Evolutionary conservation across 2,113 vertebrate species (phyloP), one percentile per base, ranked within the genome.

Genomic region (Odocoileus hemionus): DNA sequence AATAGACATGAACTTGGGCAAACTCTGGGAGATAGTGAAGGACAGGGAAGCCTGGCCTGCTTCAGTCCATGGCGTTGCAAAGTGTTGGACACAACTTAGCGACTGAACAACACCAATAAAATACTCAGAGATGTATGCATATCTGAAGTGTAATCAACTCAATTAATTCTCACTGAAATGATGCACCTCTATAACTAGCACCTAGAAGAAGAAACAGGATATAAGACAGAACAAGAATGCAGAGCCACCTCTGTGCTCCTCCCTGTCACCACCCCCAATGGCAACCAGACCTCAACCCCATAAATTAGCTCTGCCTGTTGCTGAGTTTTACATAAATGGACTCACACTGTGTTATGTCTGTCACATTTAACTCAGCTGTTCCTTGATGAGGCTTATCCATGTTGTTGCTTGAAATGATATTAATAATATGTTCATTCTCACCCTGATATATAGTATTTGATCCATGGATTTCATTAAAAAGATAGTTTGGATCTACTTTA

Each of bases 141-240:
- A 39, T 54, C 23, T 2, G 58, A 70, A 86, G 3, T 25, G 15
- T 45, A 14, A 80, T 52, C 74, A 57, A 11, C 25, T 64, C 47
- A 91, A n/a, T 60, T 91, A 58, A 89, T 57, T 60, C 70, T 57
- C 50, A 39, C 50, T 43, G 3, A 67, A 89, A 83, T 45, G 86
- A 50, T 36, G 50, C 8, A 25, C 14, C 10, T 39, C 7, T 83
- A n/a, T 33, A 50, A 96, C 4, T 11, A 94, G 80, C 28, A 36
- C 11, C 55, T 89, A 7, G 10, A 64, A 45, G 50, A 79, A 92
- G 21, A 57, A 86, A 19, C 25, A 74, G 28, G 28, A 30, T 28
- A 9, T 17, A 15, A 82, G 80, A 82, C 30, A 36, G 33, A 36
- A 26, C 17, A 33, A 88, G 52, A 89, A 45, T 3, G 15, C 21